phyloP scores from a whole-genome alignment of 2,113 vertebrate species.

The Oceanodroma tethys region DNA sequence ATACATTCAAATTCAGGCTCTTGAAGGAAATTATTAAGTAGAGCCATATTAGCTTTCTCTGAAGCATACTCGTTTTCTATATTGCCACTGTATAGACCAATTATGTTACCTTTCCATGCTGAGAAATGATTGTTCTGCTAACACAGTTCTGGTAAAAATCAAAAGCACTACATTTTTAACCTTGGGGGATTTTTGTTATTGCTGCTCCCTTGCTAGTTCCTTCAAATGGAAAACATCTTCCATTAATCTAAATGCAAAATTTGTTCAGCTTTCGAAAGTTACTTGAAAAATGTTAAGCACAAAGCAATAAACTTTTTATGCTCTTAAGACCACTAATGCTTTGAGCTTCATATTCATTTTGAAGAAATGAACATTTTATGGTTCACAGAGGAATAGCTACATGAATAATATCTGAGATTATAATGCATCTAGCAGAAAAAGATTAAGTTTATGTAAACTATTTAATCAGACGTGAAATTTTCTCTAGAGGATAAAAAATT shows the following conservation, averaged over 20 bases:
- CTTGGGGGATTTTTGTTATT: slow-evolving; percentile 81
- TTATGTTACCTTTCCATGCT: slow-evolving; percentile 82
- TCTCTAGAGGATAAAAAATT: slow-evolving; percentile 78
- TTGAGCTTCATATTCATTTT: slow-evolving; percentile 83
- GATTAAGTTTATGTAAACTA: slow-evolving; percentile 87
- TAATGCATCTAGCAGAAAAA: slow-evolving; percentile 79
- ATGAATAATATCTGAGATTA: slow-evolving; percentile 84
- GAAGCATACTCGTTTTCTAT: slow-evolving; percentile 77
- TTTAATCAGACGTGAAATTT: slow-evolving; percentile 83
- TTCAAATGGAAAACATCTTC: slow-evolving; percentile 82
- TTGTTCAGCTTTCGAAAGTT: slow-evolving; percentile 80
- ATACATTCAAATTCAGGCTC: slow-evolving; percentile 80
- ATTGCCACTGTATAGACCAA: slow-evolving; percentile 81
- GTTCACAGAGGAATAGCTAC: slow-evolving; percentile 84
- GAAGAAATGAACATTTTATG: slow-evolving; percentile 85
- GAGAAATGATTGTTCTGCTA: slow-evolving; percentile 84
- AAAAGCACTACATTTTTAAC: slow-evolving; percentile 82
- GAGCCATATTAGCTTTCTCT: slow-evolving; percentile 82
- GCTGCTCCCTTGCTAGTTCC: slow-evolving; percentile 75
- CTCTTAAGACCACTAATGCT: slow-evolving; percentile 84
- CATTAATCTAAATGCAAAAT: slow-evolving; percentile 88
- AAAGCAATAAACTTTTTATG: slow-evolving; percentile 86
- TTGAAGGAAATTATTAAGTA: slow-evolving; percentile 85
- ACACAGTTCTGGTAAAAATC: slow-evolving; percentile 79
- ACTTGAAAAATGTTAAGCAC: slow-evolving; percentile 83